These are phyloP conservation scores for Morelia viridis DNA, from an alignment of 2,797 vertebrate genomes.

Conservation along the genomic window DNA sequence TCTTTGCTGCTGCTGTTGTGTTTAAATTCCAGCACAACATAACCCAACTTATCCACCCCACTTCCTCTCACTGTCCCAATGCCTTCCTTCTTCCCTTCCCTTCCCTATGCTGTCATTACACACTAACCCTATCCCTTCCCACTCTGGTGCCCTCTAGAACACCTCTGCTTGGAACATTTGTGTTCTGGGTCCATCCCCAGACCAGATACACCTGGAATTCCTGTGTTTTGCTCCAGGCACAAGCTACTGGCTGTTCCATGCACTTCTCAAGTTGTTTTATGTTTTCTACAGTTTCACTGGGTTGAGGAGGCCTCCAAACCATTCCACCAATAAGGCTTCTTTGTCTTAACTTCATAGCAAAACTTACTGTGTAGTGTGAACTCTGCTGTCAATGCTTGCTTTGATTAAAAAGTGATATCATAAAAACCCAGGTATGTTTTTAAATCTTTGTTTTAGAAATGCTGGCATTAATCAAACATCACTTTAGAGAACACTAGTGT, in stretches of 20 bases:
- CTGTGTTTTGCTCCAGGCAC: too few relatives aligned
- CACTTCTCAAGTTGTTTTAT: not conserved
- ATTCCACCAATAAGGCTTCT: not conserved
- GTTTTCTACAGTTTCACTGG: not conserved
- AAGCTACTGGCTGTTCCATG: too few relatives aligned
- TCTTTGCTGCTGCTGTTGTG: not conserved
- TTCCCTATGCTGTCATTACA: not conserved
- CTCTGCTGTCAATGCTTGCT: not conserved
- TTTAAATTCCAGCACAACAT: not conserved
- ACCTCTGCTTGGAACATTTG: not conserved
- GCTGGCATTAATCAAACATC: slow-evolving; percentile 5
- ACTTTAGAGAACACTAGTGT: not conserved
- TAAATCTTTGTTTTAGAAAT: not conserved
- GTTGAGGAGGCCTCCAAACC: not conserved
- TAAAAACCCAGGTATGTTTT: not conserved
- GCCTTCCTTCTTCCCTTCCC: not conserved
- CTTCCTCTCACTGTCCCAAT: not conserved
- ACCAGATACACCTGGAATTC: not conserved
- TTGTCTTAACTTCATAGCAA: not conserved
- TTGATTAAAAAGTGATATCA: slow-evolving; percentile 5
- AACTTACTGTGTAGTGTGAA: not conserved
- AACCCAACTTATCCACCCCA: not conserved
- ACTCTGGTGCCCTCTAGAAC: not conserved
- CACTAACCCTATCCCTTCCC: not conserved
- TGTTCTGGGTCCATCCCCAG: not conserved